phyloP scores from a whole-genome alignment of 2,113 vertebrate species.

The Triplophysa tibetana region DNA sequence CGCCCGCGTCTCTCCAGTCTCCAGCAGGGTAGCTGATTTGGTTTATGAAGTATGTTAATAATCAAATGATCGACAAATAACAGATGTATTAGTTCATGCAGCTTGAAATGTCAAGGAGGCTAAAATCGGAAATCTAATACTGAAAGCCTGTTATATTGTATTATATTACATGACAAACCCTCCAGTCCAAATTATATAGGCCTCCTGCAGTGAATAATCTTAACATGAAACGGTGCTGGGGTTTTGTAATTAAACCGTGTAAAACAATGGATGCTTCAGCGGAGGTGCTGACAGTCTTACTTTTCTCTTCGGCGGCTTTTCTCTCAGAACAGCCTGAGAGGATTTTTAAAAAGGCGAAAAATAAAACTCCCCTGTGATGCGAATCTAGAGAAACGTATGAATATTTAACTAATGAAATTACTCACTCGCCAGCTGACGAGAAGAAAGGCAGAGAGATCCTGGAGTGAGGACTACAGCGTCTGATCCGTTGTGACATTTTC shows the following conservation, averaged over 20 bases:
- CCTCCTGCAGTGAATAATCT: slow-evolving; percentile 81
- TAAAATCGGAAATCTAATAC: slow-evolving; percentile 82
- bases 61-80: slow-evolving; percentile 86
- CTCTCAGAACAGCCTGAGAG: slow-evolving; percentile 47
- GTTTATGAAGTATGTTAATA: slow-evolving; percentile 85
- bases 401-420: slow-evolving; percentile 80
- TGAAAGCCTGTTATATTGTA: slow-evolving; percentile 79
- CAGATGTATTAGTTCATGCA: slow-evolving; percentile 84
- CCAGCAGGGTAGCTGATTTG: slow-evolving; percentile 78
- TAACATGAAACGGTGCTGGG: slow-evolving; percentile 76
- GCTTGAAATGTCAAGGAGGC: slow-evolving; percentile 84
- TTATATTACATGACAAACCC: slow-evolving; percentile 81
- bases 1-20: slow-evolving; percentile 65
- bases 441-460: slow-evolving; percentile 61
- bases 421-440: slow-evolving; percentile 71
- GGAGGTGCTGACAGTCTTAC: slow-evolving; percentile 49
- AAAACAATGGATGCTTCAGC: slow-evolving; percentile 63
- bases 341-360: slow-evolving; percentile 34
- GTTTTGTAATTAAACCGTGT: slow-evolving; percentile 80
- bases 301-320: slow-evolving; percentile 52
- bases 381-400: slow-evolving; percentile 80
- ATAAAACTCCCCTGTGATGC: slow-evolving; percentile 64
- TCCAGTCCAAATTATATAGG: slow-evolving; percentile 78
- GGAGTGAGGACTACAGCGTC: slow-evolving; percentile 70
- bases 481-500: slow-evolving; percentile 62